Conservation (phyloP, 2,888 invertebrate species). For the Ypsolopha scabrella region DNA sequence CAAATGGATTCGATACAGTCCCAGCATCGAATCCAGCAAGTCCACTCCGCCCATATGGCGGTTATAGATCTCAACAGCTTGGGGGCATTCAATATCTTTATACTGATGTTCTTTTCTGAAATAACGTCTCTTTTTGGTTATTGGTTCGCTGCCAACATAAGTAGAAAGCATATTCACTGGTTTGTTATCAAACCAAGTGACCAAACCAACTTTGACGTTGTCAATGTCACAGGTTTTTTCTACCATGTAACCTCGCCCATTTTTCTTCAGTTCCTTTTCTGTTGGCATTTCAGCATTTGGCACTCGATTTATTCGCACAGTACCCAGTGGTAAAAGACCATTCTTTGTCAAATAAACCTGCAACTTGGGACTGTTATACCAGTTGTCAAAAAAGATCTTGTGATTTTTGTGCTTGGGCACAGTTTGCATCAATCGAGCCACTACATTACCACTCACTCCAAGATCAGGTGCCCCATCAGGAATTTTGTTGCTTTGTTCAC, state of each 20-base stretch:
- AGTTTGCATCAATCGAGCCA: conserved; percentile 15
- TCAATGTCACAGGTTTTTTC: neutral
- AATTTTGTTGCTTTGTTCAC: conserved; percentile 13
- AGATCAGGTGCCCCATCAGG: conserved; percentile 19
- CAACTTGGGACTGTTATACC: conserved; percentile 17
- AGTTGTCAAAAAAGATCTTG: conserved; percentile 26
- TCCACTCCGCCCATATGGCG: conserved; percentile 20
- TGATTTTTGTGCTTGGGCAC: conserved; percentile 20
- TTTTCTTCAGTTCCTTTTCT: conserved; percentile 12
- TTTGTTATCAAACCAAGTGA: neutral
- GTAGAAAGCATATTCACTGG: neutral
- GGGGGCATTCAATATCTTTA: neutral
- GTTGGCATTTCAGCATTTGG: conserved; percentile 11
- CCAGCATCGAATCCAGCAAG: conserved; percentile 16
- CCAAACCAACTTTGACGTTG: neutral
- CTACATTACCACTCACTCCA: conserved; percentile 20
- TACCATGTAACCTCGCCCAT: neutral
- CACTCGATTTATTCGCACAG: conserved; percentile 11
- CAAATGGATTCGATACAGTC: conserved; percentile 20
- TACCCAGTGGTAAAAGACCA: conserved; percentile 6
- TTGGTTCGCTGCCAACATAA: neutral
- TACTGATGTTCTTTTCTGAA: neutral
- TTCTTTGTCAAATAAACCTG: conserved; percentile 2
- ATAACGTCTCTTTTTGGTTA: neutral
- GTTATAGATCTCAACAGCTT: conserved; percentile 10